A percentile compares a stretch with the other conserved stretches of the same genome.
phyloP scores from a whole-genome alignment of 2,888 invertebrate genomes.

The Mythimna albipuncta region DNA sequence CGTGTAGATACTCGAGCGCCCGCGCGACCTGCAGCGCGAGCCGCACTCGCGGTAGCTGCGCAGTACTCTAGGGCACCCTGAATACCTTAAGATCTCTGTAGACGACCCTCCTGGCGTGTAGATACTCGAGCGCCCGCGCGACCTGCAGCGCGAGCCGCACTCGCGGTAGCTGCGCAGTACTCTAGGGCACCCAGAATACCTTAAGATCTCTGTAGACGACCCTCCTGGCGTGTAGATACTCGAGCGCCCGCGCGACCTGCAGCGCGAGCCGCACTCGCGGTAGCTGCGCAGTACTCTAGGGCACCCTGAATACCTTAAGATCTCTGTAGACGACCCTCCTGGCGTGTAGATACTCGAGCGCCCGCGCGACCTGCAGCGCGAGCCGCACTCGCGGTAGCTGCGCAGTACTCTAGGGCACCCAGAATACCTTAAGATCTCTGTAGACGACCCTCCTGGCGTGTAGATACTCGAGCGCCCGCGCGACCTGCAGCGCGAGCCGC shows the following conservation, averaged over 20 bases:
- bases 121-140: slow-evolving; percentile 89
- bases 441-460: slow-evolving; percentile 95
- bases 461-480: slow-evolving; percentile 98
- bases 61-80: slow-evolving; percentile 97
- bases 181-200: slow-evolving; percentile 95
- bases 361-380: slow-evolving; percentile 95
- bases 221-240: slow-evolving; percentile 97
- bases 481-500: slow-evolving; percentile 93
- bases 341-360: slow-evolving; percentile 84
- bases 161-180: slow-evolving; percentile 96
- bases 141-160: slow-evolving; percentile 95
- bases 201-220: slow-evolving; percentile 93
- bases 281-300: background rate
- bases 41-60: slow-evolving; percentile 97
- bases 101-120: slow-evolving; percentile 92
- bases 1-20: slow-evolving; percentile 85
- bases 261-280: slow-evolving; percentile 96
- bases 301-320: slow-evolving; percentile 84
- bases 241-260: slow-evolving; percentile 98
- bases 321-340: background rate
- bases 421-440: slow-evolving; percentile 88
- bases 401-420: too few species aligned
- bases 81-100: slow-evolving; percentile 92
- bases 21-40: slow-evolving; percentile 96
- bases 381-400: too few species aligned